Percentiles rank a stretch among this genome's conserved stretches.
These are phyloP conservation scores for Arrhamphus sclerolepis DNA, from an alignment of 2,797 vertebrate species.

Conservation along the genomic window DNA sequence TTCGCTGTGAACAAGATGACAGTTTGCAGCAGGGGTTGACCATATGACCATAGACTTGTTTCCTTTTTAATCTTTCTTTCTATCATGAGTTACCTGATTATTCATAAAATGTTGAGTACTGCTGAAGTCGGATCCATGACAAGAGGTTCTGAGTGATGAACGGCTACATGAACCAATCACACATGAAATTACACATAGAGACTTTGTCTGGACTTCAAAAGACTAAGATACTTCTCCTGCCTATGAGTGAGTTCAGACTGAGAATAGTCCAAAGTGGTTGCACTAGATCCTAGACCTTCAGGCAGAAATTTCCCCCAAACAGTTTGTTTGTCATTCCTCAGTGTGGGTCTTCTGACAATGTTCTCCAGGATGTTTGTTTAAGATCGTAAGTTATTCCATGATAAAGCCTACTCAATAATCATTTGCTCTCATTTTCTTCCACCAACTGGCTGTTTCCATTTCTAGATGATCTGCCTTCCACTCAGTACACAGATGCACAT, in stretches of 20 bases:
- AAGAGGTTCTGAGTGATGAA: too few relatives aligned
- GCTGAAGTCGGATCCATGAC: too few relatives aligned
- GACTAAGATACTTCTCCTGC: too few relatives aligned
- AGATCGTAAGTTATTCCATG: conserved; percentile 18
- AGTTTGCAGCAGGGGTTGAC: too few relatives aligned
- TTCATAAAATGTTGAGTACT: too few relatives aligned
- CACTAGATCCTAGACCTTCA: conserved; percentile 19
- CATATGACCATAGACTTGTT: too few relatives aligned
- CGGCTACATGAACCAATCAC: too few relatives aligned
- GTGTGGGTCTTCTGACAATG: conserved; percentile 19
- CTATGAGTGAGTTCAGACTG: background rate
- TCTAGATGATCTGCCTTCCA: conserved; percentile 43
- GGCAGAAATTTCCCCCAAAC: conserved; percentile 23
- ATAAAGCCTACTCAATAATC: conserved; percentile 12
- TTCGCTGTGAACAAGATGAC: too few relatives aligned
- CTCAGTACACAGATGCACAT: conserved; percentile 8
- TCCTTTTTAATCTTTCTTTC: conserved; percentile 6
- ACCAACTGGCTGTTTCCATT: conserved; percentile 8
- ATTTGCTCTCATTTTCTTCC: background rate
- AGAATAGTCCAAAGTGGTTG: conserved; percentile 4
- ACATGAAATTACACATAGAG: too few relatives aligned
- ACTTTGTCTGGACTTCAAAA: too few relatives aligned
- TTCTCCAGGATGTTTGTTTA: conserved; percentile 43
- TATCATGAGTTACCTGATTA: too few relatives aligned
- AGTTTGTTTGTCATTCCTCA: conserved; percentile 37